Evolutionary conservation across 2,797 vertebrate genomes (phyloP).

Genomic region (Chrosomus eos): DNA sequence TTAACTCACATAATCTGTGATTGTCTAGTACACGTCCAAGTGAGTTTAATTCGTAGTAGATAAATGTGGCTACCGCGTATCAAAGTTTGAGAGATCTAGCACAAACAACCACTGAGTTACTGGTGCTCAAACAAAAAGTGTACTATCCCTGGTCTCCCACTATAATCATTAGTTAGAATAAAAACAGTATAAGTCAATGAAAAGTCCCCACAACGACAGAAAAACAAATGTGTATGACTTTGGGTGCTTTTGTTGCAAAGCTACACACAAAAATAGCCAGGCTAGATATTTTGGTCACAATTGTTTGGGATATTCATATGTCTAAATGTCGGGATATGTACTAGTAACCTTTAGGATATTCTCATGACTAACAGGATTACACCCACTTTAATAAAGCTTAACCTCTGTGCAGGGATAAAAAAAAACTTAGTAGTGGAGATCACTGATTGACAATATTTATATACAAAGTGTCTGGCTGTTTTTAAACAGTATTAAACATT

Average conservation of each 20-base stretch:
- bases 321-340: not conserved
- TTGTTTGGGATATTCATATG: not conserved
- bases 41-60: no score
- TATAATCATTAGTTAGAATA: no score
- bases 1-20: not conserved
- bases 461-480: not conserved
- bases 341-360: slow-evolving; percentile 22
- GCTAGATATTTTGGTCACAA: not conserved
- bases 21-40: no score
- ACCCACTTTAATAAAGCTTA: slow-evolving; percentile 28
- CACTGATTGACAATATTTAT: slow-evolving; percentile 8
- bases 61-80: no score
- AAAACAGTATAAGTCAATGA: no score
- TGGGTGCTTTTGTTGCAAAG: not conserved
- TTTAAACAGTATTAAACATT: not conserved
- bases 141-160: no score
- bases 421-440: not conserved
- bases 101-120: no score
- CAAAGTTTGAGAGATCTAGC: no score
- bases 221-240: not conserved
- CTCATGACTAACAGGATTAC: slow-evolving; percentile 31
- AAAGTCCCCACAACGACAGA: not conserved
- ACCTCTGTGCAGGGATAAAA: slow-evolving; percentile 24
- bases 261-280: not conserved
- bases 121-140: no score